A percentile compares a stretch with the other conserved stretches of the same genome.
phyloP scores from a whole-genome alignment of 1,140 invertebrate species.

The Drosophila insularis region DNA sequence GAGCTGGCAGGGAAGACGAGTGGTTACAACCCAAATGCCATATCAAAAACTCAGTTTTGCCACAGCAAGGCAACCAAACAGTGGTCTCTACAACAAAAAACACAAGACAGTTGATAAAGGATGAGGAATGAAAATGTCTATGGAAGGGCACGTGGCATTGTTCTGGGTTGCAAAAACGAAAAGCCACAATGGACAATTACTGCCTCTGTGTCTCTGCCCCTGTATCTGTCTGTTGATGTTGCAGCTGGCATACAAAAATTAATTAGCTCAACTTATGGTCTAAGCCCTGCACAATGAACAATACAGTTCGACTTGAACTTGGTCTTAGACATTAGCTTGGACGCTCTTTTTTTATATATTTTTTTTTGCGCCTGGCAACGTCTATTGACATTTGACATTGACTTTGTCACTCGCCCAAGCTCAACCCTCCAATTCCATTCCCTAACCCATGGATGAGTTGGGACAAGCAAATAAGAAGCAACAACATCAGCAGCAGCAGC shows the following conservation, averaged over 20 bases:
- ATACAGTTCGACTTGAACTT: slow-evolving; percentile 6
- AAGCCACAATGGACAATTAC: slow-evolving; percentile 57
- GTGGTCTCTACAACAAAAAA: not conserved
- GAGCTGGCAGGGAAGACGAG: too few species aligned
- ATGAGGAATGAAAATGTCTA: too few species aligned
- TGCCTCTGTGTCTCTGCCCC: slow-evolving; percentile 30
- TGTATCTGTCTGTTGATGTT: slow-evolving; percentile 19
- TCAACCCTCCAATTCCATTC: not conserved
- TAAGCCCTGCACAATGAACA: slow-evolving; percentile 41
- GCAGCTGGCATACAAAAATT: slow-evolving; percentile 56
- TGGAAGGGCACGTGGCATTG: slow-evolving; percentile 25
- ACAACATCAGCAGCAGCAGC: not conserved
- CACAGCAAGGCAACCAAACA: slow-evolving; percentile 20
- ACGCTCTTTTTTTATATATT: slow-evolving; percentile 9
- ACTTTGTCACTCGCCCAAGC: not conserved
- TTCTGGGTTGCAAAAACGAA: slow-evolving; percentile 14
- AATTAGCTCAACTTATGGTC: slow-evolving; percentile 60
- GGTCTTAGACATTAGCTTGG: not conserved
- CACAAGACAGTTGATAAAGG: not conserved
- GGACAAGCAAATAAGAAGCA: slow-evolving; percentile 18
- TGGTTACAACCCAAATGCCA: slow-evolving; percentile 4
- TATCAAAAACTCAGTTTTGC: slow-evolving; percentile 21
- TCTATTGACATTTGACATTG: slow-evolving; percentile 56
- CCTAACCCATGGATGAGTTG: not conserved
- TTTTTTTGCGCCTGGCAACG: slow-evolving; percentile 30